Conservation (phyloP, 2,113 vertebrate species). For the Alectura lathami region DNA sequence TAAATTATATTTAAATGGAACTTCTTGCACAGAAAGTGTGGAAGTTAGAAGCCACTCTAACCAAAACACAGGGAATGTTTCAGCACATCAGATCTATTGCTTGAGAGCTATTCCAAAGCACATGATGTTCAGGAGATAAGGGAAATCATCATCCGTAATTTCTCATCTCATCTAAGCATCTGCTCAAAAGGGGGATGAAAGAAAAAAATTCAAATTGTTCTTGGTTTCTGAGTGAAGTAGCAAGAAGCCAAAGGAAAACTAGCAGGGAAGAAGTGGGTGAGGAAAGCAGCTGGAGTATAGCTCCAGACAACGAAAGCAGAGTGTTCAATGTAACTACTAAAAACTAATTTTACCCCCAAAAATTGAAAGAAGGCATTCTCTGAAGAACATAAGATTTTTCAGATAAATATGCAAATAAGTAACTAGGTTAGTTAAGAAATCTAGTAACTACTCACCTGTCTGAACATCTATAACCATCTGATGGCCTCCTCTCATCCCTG, state of each 20-base stretch:
- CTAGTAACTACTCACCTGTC: constrained; percentile 82
- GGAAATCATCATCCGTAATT: neutral
- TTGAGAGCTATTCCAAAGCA: neutral
- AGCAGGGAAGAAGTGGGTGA: neutral
- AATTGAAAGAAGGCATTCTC: neutral
- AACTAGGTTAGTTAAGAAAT: neutral
- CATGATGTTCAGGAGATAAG: neutral
- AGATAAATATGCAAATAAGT: no score
- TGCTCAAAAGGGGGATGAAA: neutral
- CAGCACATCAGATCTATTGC: neutral
- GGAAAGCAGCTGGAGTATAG: neutral
- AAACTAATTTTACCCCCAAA: neutral
- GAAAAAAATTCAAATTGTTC: neutral
- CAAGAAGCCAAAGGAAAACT: neutral
- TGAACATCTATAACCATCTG: constrained; percentile 99
- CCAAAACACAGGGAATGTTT: neutral
- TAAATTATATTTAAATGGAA: neutral
- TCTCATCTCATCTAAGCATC: neutral
- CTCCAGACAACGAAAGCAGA: neutral
- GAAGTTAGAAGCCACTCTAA: neutral
- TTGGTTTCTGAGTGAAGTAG: neutral
- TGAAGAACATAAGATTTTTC: neutral
- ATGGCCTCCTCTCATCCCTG: constrained; percentile 98
- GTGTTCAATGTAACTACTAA: neutral
- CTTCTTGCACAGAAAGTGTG: neutral